Evolutionary conservation across 2,888 invertebrate species (phyloP), one percentile per base, ranked within the genome.

Genomic region (Strigamia crassipes): DNA sequence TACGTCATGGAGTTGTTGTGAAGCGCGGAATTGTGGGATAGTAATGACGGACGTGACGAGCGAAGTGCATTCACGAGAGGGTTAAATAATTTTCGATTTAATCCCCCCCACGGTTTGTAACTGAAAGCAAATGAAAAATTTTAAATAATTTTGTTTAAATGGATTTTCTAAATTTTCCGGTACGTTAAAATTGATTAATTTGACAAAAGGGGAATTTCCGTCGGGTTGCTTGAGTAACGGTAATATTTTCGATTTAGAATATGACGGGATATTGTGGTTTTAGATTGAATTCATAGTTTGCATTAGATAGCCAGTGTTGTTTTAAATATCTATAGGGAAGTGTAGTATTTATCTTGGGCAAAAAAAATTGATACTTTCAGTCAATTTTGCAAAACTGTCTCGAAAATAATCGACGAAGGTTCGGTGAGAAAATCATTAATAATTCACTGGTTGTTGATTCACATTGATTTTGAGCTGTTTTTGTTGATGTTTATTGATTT

Each of bases 1-100:
- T 61, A 61, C 61, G 61, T 61, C 61, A 61, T 18, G 10, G 61
- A 15, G 23, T 61, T 61, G 61, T 61, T 61, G 18, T 61, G 21
- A 15, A 61, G 18, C 23, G 46, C 46, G 46, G 61, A 12, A 61
- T 61, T 61, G 61, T 61, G 61, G 61, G 61, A 61, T 61, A 18
- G 61, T 61, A 23, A 61, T 61, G 61, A 61, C 61, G 61, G 61
- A 61, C 23, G 21, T 61, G 18, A 13, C 4, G 21, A 27, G 27
- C n/a, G 61, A 61, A 61, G 61, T 61, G n/a, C 46, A 61, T 10
- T 18, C 61, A 18, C 61, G 61, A 61, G 51, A 61, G 23, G 61
- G 61, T 18, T 18, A 61, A 61, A 61, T 15, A 61, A 6, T 61
- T 61, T 61, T 18, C 61, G 21, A n/a, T 61, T 18, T 23, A 0